These are phyloP conservation scores for Ptychodera flava DNA, from an alignment of 35 echinoderm and acorn worm species.

Conservation along the genomic window DNA sequence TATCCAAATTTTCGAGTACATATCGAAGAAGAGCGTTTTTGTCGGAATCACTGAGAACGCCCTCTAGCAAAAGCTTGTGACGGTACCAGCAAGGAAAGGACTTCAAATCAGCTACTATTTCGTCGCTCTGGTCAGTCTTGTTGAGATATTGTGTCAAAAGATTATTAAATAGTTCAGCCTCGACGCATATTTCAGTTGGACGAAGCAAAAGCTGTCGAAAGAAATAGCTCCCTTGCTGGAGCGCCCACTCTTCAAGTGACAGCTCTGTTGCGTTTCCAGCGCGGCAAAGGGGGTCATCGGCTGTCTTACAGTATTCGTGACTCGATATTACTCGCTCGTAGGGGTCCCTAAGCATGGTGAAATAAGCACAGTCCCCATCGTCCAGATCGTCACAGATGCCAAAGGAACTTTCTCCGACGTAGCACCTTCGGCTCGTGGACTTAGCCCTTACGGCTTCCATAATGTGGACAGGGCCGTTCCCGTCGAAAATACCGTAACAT, in stretches of 20 bases:
- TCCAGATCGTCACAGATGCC: slow-evolving; percentile 18
- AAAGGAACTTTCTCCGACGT: slow-evolving; percentile 18
- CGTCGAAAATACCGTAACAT: not conserved
- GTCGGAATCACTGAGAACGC: not conserved
- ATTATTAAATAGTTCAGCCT: not conserved
- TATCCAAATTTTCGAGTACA: slow-evolving; percentile 22
- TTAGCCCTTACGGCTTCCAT: not conserved
- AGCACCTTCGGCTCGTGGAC: not conserved
- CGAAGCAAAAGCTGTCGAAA: slow-evolving; percentile 16
- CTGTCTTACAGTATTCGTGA: slow-evolving; percentile 13
- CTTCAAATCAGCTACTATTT: not conserved
- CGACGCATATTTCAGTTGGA: not conserved
- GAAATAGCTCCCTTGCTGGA: slow-evolving; percentile 4
- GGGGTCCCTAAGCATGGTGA: slow-evolving; percentile 25
- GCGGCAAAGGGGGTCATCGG: not conserved
- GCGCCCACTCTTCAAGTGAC: slow-evolving; percentile 10
- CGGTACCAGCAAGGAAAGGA: not conserved
- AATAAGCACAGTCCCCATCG: not conserved
- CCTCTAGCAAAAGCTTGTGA: not conserved
- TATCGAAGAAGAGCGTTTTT: slow-evolving; percentile 1
- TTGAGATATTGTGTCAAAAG: not conserved
- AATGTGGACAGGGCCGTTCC: not conserved
- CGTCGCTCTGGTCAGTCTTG: not conserved
- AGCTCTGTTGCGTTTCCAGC: not conserved
- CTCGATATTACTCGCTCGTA: slow-evolving; percentile 26